phyloP scores from a whole-genome alignment of 2,888 invertebrate species.

The Augochlorella aurata region DNA sequence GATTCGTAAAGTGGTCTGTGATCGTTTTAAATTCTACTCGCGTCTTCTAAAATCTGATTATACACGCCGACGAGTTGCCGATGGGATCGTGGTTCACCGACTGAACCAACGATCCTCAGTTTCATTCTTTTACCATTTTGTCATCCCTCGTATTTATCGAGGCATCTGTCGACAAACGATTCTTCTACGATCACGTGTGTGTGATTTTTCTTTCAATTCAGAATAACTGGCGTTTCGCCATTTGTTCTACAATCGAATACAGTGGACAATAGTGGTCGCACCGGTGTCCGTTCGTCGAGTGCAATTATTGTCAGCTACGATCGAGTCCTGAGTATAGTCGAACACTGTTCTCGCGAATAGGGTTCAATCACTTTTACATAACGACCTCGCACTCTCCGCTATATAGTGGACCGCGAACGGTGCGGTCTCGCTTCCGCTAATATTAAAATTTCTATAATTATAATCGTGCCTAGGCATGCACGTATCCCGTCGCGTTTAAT shows the following conservation, averaged over 20 bases:
- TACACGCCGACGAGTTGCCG: slow-evolving; percentile 2
- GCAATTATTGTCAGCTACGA: slow-evolving; percentile 69
- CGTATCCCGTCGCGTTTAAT: slow-evolving; percentile 33
- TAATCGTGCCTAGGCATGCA: slow-evolving; percentile 33
- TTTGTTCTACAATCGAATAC: slow-evolving; percentile 27
- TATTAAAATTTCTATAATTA: slow-evolving; percentile 32
- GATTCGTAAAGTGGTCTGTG: slow-evolving; percentile 28
- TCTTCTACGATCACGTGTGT: slow-evolving; percentile 4
- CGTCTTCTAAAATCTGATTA: slow-evolving; percentile 49
- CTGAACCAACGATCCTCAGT: neutral
- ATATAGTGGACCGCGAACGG: slow-evolving; percentile 28
- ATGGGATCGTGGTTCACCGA: slow-evolving; percentile 43
- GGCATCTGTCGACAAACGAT: slow-evolving; percentile 33
- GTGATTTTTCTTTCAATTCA: neutral
- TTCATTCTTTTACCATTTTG: neutral
- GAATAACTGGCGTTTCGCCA: slow-evolving; percentile 6
- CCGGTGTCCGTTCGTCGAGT: slow-evolving; percentile 57
- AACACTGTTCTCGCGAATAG: slow-evolving; percentile 50
- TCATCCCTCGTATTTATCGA: neutral
- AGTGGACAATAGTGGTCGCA: slow-evolving; percentile 37
- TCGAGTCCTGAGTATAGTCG: slow-evolving; percentile 63
- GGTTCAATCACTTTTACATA: slow-evolving; percentile 31
- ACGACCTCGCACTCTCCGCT: slow-evolving; percentile 33
- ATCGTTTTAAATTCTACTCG: slow-evolving; percentile 44
- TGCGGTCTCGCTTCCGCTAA: slow-evolving; percentile 18